Base-by-base conservation (phyloP, 2,888 invertebrate genomes). In the Acleris cristana region DNA sequence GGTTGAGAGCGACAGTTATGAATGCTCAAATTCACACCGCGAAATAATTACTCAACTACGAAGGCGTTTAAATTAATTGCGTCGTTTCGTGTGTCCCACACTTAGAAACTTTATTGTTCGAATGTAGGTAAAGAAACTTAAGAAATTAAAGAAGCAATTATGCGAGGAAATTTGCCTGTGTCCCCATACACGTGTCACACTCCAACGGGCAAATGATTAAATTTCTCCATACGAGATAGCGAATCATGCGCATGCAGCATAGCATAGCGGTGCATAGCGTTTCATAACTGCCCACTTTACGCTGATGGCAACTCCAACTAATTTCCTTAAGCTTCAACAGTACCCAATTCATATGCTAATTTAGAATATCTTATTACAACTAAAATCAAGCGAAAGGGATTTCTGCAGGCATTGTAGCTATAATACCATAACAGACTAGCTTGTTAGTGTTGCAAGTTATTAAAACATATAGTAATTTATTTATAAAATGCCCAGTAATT, bases 1-100 rank as follows among this genome's bases (percentile, higher is more conserved):
- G 90, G 89, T 80, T 85, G 77, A 69, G 79, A 78, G 83, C 85
- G 87, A 89, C 88, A 88, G 87, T 82, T 87, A 86, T 82, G 83
- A 86, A 89, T 87, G 83, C 79, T 76, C 74, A 77, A 82, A 81
- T 79, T 78, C 73, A 79, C 80, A 77, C 76, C 76, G 76, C 80
- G 76, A 77, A 83, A 83, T 83, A 84, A 84, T 83, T 86, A 81
- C 80, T 75, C 75, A 69, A 73, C 71, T 77, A 79, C 74, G 81
- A 79, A 71, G 79, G 76, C 70, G 64, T 70, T 74, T 78, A 77
- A 81, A 80, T 74, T 80, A 77, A 80, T 82, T 67, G 67, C 67
- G 62, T 58, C 66, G 57, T 65, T 65, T 61, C 65, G 65, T 45
- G 66, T 66, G 62, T 67, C 63, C 67, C 67, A 63, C 67, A 67